Base-by-base conservation (phyloP, 1,140 invertebrate genomes). In the Temnothorax curvispinosus region DNA sequence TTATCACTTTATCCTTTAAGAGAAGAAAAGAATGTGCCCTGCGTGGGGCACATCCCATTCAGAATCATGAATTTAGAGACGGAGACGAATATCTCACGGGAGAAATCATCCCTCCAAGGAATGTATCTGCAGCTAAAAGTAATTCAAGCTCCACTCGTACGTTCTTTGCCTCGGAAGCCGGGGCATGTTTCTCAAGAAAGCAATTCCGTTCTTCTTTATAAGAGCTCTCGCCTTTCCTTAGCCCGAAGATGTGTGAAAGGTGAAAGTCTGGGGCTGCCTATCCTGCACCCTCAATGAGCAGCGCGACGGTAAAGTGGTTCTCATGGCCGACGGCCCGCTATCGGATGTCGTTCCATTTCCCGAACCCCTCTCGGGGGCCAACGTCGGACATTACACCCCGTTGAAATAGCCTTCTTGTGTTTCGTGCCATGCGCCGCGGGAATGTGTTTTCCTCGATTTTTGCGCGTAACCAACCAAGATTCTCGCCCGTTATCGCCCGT, bases 321-420 rank as follows among this genome's bases (percentile, higher is more conserved):
- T 84, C 80, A 74, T 41, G 58, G 60, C 60, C 69, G 80, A 58
- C 64, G 50, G 32, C 41, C 32, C 15, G 71, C 35, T 64, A 65
- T 89, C 85, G 64, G 77, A 87, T 87, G 60, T 86, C 85, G 75
- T 87, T 75, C 88, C 85, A 82, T 90, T 89, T 89, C 84, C 67
- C 54, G 74, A 54, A 21, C 18, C 65, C 35, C n/a, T 3, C 41
- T n/a, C 38, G 38, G 18, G 47, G 74, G 32, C 67, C 58, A 69
- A 58, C 80, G 54, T 15, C 47, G 50, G 77, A 50, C 87, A 18
- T 65, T 77, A 75, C 85, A 75, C 58, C 58, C 52, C 62, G 21
- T 50, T 87, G 58, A 62, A 87, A 87, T 76, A 60, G 85, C 71
- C 32, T 87, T 82, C 32, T 72, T 54, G 41, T 77, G 72, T 89